Evolutionary conservation across 2,888 invertebrate genomes (phyloP), one percentile per base, ranked within the genome.

Genomic region (Rhingia rostrata): DNA sequence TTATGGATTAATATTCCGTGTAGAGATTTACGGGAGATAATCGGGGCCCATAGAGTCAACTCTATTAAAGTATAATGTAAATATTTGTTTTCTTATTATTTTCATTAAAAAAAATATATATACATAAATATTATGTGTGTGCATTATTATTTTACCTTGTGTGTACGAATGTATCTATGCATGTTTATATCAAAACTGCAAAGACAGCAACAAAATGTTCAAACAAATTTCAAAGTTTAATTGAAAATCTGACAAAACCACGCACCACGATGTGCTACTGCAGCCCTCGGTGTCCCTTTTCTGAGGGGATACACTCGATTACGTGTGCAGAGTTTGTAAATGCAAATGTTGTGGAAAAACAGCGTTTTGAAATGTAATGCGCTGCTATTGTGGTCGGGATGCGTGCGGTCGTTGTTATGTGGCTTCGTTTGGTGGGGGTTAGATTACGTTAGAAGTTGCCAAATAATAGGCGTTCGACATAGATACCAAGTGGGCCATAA

Each of bases 11-110:
- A 43, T 77, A 12, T 81, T 75, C 37, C 81, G 81, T 6, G 89
- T 90, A 77, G 90, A 90, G 87, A 90, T 90, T 74, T 90, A 90
- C 86, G 90, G 90, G 69, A 79, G 78, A 66, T 86, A 80, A 82
- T 51, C 32, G n/a, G 6, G 49, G 33, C n/a, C 7, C 7, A 32
- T 32, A 45, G 7, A 0, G 6, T 5, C 56, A 7, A 58, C 47
- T 58, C 10, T 33, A 70, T 10, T 33, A 12, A 79, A 49, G 7
- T 67, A 14, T 56, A n/a, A 14, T 69, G 56, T 63, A 69, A 74
- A 63, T 56, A 53, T 61, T 51, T 60, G 4, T 39, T 64, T n/a
- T 35, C 56, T 4, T 67, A 22, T 64, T 51, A 22, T 45, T 54
- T 41, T 63, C 9, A 9, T 14, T 61, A 66, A 45, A 39, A 66